Conservation (phyloP, 2,797 vertebrate genomes). For the Coregonus ussuriensis region DNA sequence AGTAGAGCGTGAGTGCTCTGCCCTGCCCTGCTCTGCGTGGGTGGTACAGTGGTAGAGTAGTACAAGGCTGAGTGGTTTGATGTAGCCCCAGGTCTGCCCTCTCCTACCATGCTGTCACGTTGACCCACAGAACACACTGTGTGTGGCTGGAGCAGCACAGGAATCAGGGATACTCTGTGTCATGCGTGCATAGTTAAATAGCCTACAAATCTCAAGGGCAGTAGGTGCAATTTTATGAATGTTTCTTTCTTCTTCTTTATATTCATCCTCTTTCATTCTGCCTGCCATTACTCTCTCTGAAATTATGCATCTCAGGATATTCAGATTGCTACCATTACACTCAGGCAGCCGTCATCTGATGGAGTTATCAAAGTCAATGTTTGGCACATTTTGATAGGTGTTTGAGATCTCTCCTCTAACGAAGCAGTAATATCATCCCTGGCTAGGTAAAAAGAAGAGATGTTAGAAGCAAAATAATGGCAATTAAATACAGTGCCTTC, state of each 20-base stretch:
- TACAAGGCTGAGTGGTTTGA: constrained; percentile 63
- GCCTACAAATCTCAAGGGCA: constrained; percentile 61
- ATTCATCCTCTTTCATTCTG: constrained; percentile 16
- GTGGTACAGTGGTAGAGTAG: constrained; percentile 35
- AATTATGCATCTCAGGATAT: constrained; percentile 46
- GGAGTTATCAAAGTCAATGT: constrained; percentile 76
- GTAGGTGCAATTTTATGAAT: constrained; percentile 74
- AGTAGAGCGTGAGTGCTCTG: neutral
- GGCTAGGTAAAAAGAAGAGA: constrained; percentile 4
- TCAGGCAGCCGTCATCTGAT: constrained; percentile 70
- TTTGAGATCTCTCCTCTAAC: constrained; percentile 73
- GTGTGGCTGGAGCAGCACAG: constrained; percentile 52
- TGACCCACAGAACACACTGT: constrained; percentile 66
- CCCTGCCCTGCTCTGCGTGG: constrained; percentile 21
- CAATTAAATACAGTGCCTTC: no score
- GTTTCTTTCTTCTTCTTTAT: constrained; percentile 65
- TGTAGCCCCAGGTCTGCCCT: constrained; percentile 58
- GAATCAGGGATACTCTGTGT: constrained; percentile 41
- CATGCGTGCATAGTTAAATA: constrained; percentile 70
- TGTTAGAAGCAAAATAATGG: constrained; percentile 14
- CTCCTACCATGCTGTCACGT: constrained; percentile 56
- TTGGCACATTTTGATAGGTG: constrained; percentile 65
- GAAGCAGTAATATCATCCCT: constrained; percentile 54
- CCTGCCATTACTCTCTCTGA: constrained; percentile 58
- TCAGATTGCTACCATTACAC: constrained; percentile 61